Percentiles rank a stretch among this genome's conserved stretches.
Evolutionary conservation across 2,888 invertebrate genomes (phyloP).

Genomic region (Zhuqinia jingwanae): DNA sequence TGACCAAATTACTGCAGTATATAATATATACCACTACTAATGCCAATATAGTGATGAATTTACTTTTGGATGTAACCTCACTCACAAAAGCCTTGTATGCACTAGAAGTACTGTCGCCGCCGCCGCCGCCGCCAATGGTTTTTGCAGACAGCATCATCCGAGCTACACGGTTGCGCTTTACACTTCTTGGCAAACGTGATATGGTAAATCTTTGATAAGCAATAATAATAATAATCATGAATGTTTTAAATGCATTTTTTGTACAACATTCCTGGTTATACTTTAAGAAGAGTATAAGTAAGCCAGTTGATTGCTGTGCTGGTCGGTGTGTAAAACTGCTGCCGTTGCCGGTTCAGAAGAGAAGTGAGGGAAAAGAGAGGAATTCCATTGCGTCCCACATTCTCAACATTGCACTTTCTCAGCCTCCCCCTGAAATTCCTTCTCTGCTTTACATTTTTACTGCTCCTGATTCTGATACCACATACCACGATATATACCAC

Average conservation of each 20-base stretch:
- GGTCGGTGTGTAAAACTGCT: background rate
- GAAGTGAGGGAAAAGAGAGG: conserved; percentile 6
- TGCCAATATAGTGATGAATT: conserved; percentile 27
- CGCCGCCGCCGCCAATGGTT: background rate
- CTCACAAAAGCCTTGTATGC: background rate
- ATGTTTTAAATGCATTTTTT: conserved; percentile 32
- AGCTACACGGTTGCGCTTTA: background rate
- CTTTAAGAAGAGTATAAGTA: background rate
- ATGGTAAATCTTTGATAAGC: conserved; percentile 1
- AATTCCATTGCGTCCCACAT: conserved; percentile 59
- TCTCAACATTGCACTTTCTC: conserved; percentile 44
- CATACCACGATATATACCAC: background rate
- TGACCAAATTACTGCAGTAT: too few species aligned
- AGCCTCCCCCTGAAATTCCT: conserved; percentile 52
- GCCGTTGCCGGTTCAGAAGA: conserved; percentile 7
- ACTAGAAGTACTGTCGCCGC: background rate
- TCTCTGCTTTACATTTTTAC: conserved; percentile 19
- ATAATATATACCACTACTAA: background rate
- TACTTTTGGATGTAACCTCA: conserved; percentile 2
- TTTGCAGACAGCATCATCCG: background rate
- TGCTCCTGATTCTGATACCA: background rate
- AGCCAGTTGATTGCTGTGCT: background rate
- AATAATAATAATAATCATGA: conserved; percentile 28
- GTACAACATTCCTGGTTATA: conserved; percentile 13
- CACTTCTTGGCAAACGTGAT: background rate